Evolutionary conservation across 2,797 vertebrate genomes (phyloP).

Genomic region (Chaenodraco wilsoni): DNA sequence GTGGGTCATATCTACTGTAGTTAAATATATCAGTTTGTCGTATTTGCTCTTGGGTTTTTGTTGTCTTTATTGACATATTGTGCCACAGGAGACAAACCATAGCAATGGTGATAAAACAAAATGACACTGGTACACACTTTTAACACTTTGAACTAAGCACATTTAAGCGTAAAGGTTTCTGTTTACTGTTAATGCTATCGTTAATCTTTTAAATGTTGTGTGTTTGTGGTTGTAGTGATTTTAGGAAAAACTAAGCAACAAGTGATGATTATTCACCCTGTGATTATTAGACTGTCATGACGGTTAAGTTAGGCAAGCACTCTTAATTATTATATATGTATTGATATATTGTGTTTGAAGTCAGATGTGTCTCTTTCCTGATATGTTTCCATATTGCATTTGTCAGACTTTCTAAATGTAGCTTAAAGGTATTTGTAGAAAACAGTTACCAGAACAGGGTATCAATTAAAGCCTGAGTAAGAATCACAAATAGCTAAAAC

Average conservation of each 20-base stretch:
- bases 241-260: background rate
- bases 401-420: background rate
- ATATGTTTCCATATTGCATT: background rate
- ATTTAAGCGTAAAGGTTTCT: too few species aligned
- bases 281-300: background rate
- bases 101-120: background rate
- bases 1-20: background rate
- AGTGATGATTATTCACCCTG: background rate
- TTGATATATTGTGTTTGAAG: background rate
- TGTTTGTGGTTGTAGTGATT: background rate
- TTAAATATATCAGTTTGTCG: background rate
- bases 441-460: too few species aligned
- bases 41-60: background rate
- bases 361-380: conserved; percentile 1
- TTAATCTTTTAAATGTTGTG: background rate
- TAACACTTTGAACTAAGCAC: background rate
- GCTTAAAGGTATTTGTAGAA: too few species aligned
- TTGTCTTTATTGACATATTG: background rate
- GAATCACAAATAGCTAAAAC: background rate
- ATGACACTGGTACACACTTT: background rate
- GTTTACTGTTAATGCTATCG: background rate
- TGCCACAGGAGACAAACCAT: background rate
- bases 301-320: background rate
- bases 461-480: background rate
- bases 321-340: background rate